Percentiles rank a stretch among this genome's conserved stretches.
phyloP scores from a whole-genome alignment of 2,888 invertebrate species.

The Leptopterna dolabrata region DNA sequence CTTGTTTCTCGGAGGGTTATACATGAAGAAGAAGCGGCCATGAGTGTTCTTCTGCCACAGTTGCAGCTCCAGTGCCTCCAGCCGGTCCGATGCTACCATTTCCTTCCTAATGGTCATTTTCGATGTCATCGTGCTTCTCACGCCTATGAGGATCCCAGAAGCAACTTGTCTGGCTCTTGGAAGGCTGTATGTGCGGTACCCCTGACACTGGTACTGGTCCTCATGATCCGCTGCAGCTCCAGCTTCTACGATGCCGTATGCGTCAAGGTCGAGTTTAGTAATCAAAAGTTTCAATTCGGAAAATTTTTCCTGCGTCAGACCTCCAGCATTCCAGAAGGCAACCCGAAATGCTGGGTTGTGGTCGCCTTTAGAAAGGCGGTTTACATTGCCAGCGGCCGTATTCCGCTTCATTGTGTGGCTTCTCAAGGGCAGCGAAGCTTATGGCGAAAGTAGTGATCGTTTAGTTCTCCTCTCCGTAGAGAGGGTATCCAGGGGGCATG shows the following conservation, averaged over 20 bases:
- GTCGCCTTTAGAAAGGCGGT: no score
- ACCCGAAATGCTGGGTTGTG: slow-evolving; percentile 30
- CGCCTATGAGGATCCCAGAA: slow-evolving; percentile 26
- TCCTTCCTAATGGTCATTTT: no score
- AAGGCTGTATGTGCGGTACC: not conserved
- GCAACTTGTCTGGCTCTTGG: slow-evolving; percentile 28
- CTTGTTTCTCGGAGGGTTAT: slow-evolving; percentile 35
- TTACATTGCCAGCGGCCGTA: no score
- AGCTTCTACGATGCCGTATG: no score
- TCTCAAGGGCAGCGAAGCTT: not conserved
- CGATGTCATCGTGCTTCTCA: no score
- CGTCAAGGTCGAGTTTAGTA: slow-evolving; percentile 21
- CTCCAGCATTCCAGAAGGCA: no score
- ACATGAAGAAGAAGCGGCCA: slow-evolving; percentile 34
- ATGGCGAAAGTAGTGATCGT: no score
- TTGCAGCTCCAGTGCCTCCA: slow-evolving; percentile 36
- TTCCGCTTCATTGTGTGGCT: slow-evolving; percentile 40
- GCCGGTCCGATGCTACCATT: no score
- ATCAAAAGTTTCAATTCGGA: no score
- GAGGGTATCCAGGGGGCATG: no score
- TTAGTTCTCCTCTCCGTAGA: slow-evolving; percentile 1
- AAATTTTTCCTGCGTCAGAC: no score
- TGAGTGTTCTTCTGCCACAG: slow-evolving; percentile 22
- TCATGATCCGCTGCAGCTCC: not conserved
- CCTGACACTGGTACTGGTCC: not conserved